Evolutionary conservation across 2,888 invertebrate genomes (phyloP).

Genomic region (Dione juno): DNA sequence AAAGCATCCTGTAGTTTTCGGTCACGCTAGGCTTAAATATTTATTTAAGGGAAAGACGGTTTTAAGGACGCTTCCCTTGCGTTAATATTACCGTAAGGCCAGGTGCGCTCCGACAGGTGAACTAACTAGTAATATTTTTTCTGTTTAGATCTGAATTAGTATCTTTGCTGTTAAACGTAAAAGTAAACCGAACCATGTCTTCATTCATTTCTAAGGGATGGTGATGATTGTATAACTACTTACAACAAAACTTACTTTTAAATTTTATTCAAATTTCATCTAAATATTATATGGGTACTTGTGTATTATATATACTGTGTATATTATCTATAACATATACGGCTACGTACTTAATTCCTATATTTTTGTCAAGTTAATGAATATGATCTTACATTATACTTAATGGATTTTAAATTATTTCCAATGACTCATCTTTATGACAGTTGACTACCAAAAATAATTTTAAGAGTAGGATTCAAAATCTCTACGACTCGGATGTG

Average conservation of each 20-base stretch:
- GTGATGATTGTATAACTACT: not conserved
- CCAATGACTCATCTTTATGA: conserved; percentile 43
- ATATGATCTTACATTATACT: conserved; percentile 31
- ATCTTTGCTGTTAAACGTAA: conserved; percentile 47
- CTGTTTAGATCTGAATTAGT: conserved; percentile 41
- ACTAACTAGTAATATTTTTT: conserved; percentile 40
- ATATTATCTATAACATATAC: not conserved
- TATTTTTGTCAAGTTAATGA: conserved; percentile 6
- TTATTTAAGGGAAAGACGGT: conserved; percentile 65
- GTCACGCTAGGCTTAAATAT: conserved; percentile 71
- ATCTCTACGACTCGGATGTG: conserved; percentile 56
- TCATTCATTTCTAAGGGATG: not conserved
- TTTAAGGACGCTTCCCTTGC: conserved; percentile 55
- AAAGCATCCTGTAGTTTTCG: conserved; percentile 41
- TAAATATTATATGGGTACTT: no score
- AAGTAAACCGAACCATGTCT: not conserved
- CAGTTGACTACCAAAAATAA: conserved; percentile 32
- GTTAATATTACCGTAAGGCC: conserved; percentile 54
- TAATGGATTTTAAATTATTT: conserved; percentile 43
- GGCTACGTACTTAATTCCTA: not conserved
- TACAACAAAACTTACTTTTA: not conserved
- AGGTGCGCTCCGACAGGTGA: conserved; percentile 78
- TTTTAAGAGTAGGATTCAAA: conserved; percentile 33
- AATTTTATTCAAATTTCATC: not conserved
- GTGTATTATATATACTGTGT: not conserved